Conservation (phyloP, 1,140 invertebrate genomes). For the Babylonia areolata region DNA sequence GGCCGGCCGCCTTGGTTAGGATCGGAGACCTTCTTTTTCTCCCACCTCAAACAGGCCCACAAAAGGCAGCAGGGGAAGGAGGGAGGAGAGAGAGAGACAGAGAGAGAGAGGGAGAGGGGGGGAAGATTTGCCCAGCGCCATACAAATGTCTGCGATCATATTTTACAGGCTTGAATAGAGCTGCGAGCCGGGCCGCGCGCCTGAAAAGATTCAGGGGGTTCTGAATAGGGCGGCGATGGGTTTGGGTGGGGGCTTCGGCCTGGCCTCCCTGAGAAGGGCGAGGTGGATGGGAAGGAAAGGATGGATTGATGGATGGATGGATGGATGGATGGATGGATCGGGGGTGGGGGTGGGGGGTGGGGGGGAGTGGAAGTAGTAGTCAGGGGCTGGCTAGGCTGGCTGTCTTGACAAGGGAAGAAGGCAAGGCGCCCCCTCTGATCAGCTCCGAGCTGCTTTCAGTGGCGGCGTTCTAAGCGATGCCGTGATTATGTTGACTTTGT, state of each 20-base stretch:
- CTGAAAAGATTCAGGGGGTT: neutral
- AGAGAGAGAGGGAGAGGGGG: neutral
- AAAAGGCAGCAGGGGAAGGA: neutral
- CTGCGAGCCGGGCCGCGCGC: neutral
- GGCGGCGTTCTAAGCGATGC: neutral
- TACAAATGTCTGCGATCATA: slow-evolving; percentile 36
- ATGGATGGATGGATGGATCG: neutral
- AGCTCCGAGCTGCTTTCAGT: neutral
- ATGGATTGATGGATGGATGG: neutral
- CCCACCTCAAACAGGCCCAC: slow-evolving; percentile 28
- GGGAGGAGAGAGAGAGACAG: slow-evolving; percentile 1
- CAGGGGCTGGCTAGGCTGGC: no score
- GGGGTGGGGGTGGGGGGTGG: neutral
- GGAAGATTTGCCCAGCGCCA: slow-evolving; percentile 29
- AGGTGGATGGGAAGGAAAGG: neutral
- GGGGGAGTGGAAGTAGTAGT: neutral
- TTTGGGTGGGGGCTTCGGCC: no score
- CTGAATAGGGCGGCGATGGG: no score
- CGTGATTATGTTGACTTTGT: slow-evolving; percentile 3
- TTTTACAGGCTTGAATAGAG: slow-evolving; percentile 38
- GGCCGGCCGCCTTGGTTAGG: slow-evolving; percentile 26
- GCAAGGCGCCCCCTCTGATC: neutral
- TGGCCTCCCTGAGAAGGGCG: neutral
- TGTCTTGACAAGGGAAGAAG: neutral
- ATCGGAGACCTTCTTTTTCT: slow-evolving; percentile 23